Evolutionary conservation across 2,113 vertebrate genomes (phyloP).

Genomic region (Zingel zingel): DNA sequence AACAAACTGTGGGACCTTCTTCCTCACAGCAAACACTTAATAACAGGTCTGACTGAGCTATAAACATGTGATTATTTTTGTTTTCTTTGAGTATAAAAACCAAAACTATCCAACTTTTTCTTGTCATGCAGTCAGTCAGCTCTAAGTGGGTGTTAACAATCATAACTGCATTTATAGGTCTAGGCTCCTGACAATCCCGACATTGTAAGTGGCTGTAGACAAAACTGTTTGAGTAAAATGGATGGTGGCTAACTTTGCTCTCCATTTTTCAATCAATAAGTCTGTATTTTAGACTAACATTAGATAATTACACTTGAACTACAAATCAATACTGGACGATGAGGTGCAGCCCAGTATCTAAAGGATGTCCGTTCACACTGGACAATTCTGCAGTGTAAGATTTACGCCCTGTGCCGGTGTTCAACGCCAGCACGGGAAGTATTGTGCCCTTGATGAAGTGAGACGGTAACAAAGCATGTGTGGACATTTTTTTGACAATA

Average conservation of each 20-base stretch:
- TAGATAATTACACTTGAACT: slow-evolving; percentile 12
- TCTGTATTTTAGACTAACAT: slow-evolving; percentile 26
- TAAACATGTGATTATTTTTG: slow-evolving; percentile 14
- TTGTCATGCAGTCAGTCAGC: background rate
- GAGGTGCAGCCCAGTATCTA: background rate
- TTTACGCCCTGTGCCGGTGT: background rate
- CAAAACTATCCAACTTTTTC: slow-evolving; percentile 7
- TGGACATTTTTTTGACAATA: background rate
- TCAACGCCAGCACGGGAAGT: background rate
- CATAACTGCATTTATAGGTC: background rate
- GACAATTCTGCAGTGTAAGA: background rate
- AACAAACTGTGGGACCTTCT: slow-evolving; percentile 10
- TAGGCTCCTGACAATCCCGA: background rate
- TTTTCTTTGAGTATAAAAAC: slow-evolving; percentile 29
- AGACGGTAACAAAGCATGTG: background rate
- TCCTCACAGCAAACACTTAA: slow-evolving; percentile 33
- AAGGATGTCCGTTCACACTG: background rate
- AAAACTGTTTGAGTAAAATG: background rate
- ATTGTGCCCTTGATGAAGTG: background rate
- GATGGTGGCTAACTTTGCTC: background rate
- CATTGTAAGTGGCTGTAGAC: background rate
- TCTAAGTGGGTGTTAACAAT: background rate
- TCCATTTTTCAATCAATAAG: slow-evolving; percentile 20
- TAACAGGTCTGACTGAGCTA: slow-evolving; percentile 29
- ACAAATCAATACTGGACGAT: slow-evolving; percentile 15